These are phyloP conservation scores for Tetrao urogallus DNA, from an alignment of 2,113 vertebrate species.

Conservation along the genomic window DNA sequence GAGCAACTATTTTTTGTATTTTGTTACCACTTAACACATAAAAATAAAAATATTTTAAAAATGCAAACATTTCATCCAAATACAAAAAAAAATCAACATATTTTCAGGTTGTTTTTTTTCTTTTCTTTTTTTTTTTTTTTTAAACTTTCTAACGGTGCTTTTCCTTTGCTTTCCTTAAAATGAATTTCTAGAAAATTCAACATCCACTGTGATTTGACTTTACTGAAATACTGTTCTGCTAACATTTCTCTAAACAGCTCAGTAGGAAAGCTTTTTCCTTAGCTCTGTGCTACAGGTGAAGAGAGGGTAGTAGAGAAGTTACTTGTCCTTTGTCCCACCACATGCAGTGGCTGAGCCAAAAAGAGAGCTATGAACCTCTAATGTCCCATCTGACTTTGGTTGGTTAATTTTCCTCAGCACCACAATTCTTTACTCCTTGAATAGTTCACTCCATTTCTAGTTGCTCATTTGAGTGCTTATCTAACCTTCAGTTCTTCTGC, in stretches of 20 bases:
- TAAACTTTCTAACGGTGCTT: fast-evolving
- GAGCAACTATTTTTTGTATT: neutral
- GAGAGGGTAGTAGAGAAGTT: neutral
- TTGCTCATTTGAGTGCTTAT: neutral
- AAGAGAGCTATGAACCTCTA: neutral
- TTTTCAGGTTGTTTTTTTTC: too few relatives aligned
- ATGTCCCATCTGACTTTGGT: fast-evolving
- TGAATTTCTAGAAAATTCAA: neutral
- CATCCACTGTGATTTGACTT: neutral
- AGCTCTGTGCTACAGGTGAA: fast-evolving
- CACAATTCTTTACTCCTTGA: neutral
- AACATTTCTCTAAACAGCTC: neutral
- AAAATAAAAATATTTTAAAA: neutral
- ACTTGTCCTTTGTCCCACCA: neutral
- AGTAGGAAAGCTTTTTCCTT: neutral
- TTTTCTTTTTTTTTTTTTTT: too few relatives aligned
- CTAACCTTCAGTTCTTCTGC: neutral
- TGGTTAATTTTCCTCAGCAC: neutral
- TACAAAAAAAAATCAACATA: fast-evolving
- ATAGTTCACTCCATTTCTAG: neutral
- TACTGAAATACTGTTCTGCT: neutral
- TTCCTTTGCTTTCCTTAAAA: neutral
- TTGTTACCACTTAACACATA: neutral
- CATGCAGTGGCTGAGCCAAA: neutral
- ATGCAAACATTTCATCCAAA: neutral